A percentile compares a stretch with the other conserved stretches of the same genome.
Evolutionary conservation across 2,113 vertebrate genomes (phyloP).

Genomic region (Rhea americana): DNA sequence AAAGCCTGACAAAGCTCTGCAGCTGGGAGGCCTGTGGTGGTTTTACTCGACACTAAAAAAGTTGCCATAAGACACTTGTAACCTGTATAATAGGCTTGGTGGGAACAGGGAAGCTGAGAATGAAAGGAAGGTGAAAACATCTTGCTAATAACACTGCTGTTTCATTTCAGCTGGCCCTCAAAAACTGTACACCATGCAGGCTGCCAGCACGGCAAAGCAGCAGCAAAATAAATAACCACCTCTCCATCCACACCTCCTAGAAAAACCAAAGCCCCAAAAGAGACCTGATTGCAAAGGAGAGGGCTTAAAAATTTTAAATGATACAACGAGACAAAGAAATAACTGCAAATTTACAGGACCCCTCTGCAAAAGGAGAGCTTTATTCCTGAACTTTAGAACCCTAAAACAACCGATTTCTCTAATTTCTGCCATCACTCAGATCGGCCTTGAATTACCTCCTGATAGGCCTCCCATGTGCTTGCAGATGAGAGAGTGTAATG

Average conservation of each 20-base stretch:
- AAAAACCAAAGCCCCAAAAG: background rate
- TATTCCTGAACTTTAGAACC: conserved; percentile 76
- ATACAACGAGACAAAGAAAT: background rate
- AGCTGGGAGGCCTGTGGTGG: conserved; percentile 61
- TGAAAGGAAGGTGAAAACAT: conserved; percentile 63
- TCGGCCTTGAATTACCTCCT: conserved; percentile 87
- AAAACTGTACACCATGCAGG: conserved; percentile 40
- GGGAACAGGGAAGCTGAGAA: conserved; percentile 37
- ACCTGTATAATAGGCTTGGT: conserved; percentile 69
- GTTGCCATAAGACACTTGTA: conserved; percentile 59
- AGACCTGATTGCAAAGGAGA: background rate
- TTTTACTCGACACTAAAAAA: conserved; percentile 48
- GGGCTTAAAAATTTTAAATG: conserved; percentile 20
- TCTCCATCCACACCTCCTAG: background rate
- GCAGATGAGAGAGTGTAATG: conserved; percentile 88
- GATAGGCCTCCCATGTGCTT: conserved; percentile 83
- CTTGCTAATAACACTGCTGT: conserved; percentile 50
- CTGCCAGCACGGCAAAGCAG: conserved; percentile 1
- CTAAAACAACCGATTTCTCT: conserved; percentile 81
- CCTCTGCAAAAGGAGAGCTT: conserved; percentile 68
- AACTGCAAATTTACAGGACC: conserved; percentile 58
- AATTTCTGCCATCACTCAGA: conserved; percentile 83
- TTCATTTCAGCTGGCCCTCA: conserved; percentile 38
- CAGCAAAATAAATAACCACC: conserved; percentile 8
- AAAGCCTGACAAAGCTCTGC: conserved; percentile 63